Evolutionary conservation across 2,113 vertebrate species (phyloP), one percentile per base, ranked within the genome.

Genomic region (Speoplatyrhinus poulsoni): DNA sequence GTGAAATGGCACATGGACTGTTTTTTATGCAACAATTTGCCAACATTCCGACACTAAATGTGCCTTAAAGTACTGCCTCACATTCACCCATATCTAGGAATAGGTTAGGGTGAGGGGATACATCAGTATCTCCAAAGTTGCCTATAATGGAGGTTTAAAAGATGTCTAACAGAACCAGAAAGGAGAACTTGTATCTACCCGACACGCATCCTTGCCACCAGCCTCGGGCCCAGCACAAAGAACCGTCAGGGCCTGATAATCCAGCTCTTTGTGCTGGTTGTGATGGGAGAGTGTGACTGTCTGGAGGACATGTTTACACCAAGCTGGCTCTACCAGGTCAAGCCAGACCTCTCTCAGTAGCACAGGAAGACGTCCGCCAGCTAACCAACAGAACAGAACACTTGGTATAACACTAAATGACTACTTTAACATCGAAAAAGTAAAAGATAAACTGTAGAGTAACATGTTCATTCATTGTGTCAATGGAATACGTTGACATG

Each of bases 121-220:
- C 19, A 19, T 19, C 19, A 19, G 19, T 19, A 19, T 19, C 19
- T 41, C 36, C 36, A 41, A 41, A 7, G 36, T 41, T 41, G 36
- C 36, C 36, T 19, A 19, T 41, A 41, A 41, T 41, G 36, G 3
- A 41, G 36, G 4, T 41, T 41, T 41, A 41, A 41, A 7, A 41
- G 36, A 41, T 7, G 36, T 41, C 4, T 1, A 41, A 6, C 36
- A 41, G 36, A 41, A 41, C 36, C 36, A 41, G 36, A 41, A 41
- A 41, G 7, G 10, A 36, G 55, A 17, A 19, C 47, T 17, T 55
- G 57, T 0, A 11, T 46, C n/a, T 83, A 95, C 96, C 94, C 96
- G 95, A 68, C 95, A 98, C 8, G 95, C 93, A 60, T 96, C 96
- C 77, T 64, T 92, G 6, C 93, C 94, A 77, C 95, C 95, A 50